Evolutionary conservation across 2,113 vertebrate genomes (phyloP).

Genomic region (Embiotoca jacksoni): DNA sequence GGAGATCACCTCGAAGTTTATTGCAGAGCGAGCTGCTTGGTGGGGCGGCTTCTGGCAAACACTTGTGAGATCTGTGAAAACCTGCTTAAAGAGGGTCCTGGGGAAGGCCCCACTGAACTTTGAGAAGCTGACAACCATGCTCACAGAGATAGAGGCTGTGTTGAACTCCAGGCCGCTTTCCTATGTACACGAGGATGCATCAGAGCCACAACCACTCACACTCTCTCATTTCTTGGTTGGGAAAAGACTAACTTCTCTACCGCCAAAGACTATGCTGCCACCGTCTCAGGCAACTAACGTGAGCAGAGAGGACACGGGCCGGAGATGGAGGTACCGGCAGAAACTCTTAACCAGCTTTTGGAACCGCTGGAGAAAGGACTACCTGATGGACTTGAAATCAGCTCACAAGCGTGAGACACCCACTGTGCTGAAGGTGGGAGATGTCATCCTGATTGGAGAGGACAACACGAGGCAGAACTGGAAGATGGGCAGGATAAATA

Average conservation of each 20-base stretch:
- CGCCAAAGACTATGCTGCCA: not conserved
- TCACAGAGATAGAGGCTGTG: not conserved
- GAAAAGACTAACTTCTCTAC: conserved; percentile 6
- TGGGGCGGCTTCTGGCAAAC: conserved; percentile 30
- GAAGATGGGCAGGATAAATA: conserved; percentile 4
- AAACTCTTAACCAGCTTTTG: not conserved
- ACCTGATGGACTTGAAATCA: conserved; percentile 11
- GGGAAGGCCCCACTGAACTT: not conserved
- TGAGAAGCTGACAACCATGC: conserved; percentile 1
- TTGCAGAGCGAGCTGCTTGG: conserved; percentile 4
- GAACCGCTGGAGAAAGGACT: conserved; percentile 5
- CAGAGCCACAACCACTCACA: conserved; percentile 10
- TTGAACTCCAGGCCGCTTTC: conserved; percentile 6
- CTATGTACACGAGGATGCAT: not conserved
- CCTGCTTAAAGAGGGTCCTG: not conserved
- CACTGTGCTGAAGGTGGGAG: conserved; percentile 16
- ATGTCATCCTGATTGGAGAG: conserved; percentile 6
- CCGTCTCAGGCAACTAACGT: not conserved
- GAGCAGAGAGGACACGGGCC: not conserved
- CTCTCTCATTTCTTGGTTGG: conserved; percentile 28
- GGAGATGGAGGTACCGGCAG: conserved; percentile 1
- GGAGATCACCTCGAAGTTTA: conserved; percentile 14
- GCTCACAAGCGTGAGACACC: not conserved
- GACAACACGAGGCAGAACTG: conserved; percentile 17
- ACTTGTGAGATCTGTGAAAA: conserved; percentile 26